These are phyloP conservation scores for Pseudochromis fuscus DNA, from an alignment of 2,797 vertebrate species.

Conservation along the genomic window DNA sequence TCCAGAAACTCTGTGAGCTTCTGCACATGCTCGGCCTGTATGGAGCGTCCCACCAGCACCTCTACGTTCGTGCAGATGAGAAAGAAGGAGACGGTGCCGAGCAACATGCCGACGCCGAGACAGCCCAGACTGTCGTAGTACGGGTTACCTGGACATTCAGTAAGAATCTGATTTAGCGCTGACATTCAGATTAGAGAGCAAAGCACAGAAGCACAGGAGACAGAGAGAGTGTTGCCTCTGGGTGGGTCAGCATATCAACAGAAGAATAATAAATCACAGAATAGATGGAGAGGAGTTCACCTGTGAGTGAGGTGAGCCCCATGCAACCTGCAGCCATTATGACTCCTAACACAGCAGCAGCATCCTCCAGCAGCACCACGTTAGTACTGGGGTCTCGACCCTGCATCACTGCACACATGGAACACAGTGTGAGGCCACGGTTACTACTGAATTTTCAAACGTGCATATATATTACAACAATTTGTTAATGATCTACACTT, in stretches of 20 bases:
- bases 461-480: neutral
- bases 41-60: slow-evolving; percentile 95
- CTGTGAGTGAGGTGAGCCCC: slow-evolving; percentile 97
- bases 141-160: slow-evolving; percentile 87
- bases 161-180: neutral
- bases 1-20: slow-evolving; percentile 97
- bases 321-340: slow-evolving; percentile 92
- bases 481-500: neutral
- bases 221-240: neutral
- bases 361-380: slow-evolving; percentile 95
- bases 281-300: slow-evolving; percentile 74
- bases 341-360: slow-evolving; percentile 96
- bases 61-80: slow-evolving; percentile 99
- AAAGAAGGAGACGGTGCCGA: slow-evolving; percentile 94
- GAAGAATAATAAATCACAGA: neutral
- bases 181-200: slow-evolving; percentile 1
- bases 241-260: neutral
- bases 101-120: slow-evolving; percentile 93
- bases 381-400: slow-evolving; percentile 98
- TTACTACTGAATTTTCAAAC: neutral
- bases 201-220: neutral
- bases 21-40: slow-evolving; percentile 94
- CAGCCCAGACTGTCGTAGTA: slow-evolving; percentile 96
- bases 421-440: neutral
- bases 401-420: slow-evolving; percentile 89